Base-by-base conservation (phyloP, 2,797 vertebrate genomes). In the Lophura swinhoii region DNA sequence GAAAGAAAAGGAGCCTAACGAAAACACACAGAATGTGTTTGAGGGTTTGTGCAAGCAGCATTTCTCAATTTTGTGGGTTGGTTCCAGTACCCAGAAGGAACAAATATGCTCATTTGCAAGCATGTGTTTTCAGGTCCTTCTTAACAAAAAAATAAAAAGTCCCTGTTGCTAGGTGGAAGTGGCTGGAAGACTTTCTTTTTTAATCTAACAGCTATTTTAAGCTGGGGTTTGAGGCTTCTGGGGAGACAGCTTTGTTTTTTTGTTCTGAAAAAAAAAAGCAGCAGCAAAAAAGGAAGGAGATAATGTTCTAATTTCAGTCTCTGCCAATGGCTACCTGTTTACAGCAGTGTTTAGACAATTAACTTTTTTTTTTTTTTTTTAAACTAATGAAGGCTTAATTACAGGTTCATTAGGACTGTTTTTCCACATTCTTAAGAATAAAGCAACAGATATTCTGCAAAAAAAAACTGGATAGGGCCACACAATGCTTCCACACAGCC, bases 101-200 rank as follows among this genome's bases (percentile, higher is more conserved):
- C 44, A 95, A 91, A 93, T 72, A 89, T 17, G 70, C 74, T 96
- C 87, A 55, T 80, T 95, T 94, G 77, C 0, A 0, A 96, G 82
- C 49, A 43, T 66, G 78, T 85, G 69, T 94, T 92, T 94, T 92
- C 87, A 94, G 82, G 82, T 83, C 78, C 29, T 76, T 62, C 9
- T 0, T 68, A 3, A 12, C 14, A 29, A 26, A 60, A 60, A 39
- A 63, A n/a, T 33, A 6, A 26, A 53, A 37, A 24, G 10, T 68
- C n/a, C 49, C 91, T 96, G 96, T 96, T 96, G 96, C 95, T 96
- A 96, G 92, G 95, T 96, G 79, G 91, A 96, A 95, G 84, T 83
- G 44, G 92, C 75, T 96, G 87, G 72, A 94, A 96, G 95, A 95
- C 69, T 94, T 92, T 23, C 71, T 76, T 95, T 96, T 96, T 95